These are phyloP conservation scores for Hassar affinis DNA, from an alignment of 2,113 vertebrate species.

Conservation along the genomic window DNA sequence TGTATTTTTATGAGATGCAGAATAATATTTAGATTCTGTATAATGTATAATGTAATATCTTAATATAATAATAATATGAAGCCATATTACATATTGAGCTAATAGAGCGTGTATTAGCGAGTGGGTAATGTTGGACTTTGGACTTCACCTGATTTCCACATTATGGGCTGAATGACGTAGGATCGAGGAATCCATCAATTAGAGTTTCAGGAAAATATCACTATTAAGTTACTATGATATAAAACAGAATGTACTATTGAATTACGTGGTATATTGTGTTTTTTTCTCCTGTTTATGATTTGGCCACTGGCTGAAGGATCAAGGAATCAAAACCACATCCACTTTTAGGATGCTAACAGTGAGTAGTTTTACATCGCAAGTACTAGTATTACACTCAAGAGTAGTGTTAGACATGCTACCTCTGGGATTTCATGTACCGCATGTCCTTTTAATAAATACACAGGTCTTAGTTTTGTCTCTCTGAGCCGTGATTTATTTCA, in stretches of 20 bases:
- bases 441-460: not conserved
- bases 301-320: no score
- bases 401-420: not conserved
- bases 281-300: not conserved
- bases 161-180: not conserved
- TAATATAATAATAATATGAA: not conserved
- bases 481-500: constrained; percentile 6
- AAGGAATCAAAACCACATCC: not conserved
- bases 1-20: not conserved
- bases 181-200: not conserved
- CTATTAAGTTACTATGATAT: not conserved
- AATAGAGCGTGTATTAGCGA: not conserved
- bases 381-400: not conserved
- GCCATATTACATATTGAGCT: not conserved
- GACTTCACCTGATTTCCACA: not conserved
- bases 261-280: not conserved
- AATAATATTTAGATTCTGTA: not conserved
- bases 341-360: not conserved
- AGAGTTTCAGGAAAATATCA: not conserved
- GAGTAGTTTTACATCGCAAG: not conserved
- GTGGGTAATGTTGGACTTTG: not conserved
- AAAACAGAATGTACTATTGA: not conserved
- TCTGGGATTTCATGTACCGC: not conserved
- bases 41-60: no score
- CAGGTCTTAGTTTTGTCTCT: not conserved